Evolutionary conservation across 2,797 vertebrate genomes (phyloP), one percentile per base, ranked within the genome.

Genomic region (Prunella strophiata): DNA sequence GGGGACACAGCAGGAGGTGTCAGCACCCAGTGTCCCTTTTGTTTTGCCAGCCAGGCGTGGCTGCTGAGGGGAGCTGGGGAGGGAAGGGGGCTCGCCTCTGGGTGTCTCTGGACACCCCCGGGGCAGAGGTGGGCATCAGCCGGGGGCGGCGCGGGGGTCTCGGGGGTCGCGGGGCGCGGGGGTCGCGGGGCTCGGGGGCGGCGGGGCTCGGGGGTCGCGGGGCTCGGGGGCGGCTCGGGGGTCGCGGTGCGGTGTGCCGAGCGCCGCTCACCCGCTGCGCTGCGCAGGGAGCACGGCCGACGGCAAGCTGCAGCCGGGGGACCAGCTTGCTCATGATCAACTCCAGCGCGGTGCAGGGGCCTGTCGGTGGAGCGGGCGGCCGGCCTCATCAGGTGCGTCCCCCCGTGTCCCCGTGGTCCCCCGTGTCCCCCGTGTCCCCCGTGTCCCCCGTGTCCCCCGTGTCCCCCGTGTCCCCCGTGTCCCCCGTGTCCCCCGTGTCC

Each of bases 261-360:
- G 36, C 36, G 9, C 36, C 36, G 36, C 36, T 36, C 36, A 36
- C 36, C 36, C 34, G 34, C 34, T 34, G 36, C 36, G 43, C 14
- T 88, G 68, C 4, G 4, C 96, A 98, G 98, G 98, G 62, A 96
- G 98, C 76, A 97, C 97, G 0, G 98, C 98, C 2, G 97, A 98
- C 0, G 98, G 98, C 81, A 98, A 98, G 86, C 97, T 98, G 93
- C 97, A 99, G 95, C 98, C 98, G 0, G 99, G 99, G 4, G 99
- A 99, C 97, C 99, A 99, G 95, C 98, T 99, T 99, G 43, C 97
- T 99, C 93, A 98, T 97, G 82, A 99, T 99, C 98, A 99, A 99
- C 97, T 98, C 98, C 17, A 97, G 98, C 5, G 65, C 92, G 1
- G 97, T 98, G 8, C 98, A 99, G 51, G 51, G 98, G 98, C 63